Evolutionary conservation across 2,797 vertebrate genomes (phyloP), one percentile per base, ranked within the genome.

Genomic region (Cercopithecus petaurista): DNA sequence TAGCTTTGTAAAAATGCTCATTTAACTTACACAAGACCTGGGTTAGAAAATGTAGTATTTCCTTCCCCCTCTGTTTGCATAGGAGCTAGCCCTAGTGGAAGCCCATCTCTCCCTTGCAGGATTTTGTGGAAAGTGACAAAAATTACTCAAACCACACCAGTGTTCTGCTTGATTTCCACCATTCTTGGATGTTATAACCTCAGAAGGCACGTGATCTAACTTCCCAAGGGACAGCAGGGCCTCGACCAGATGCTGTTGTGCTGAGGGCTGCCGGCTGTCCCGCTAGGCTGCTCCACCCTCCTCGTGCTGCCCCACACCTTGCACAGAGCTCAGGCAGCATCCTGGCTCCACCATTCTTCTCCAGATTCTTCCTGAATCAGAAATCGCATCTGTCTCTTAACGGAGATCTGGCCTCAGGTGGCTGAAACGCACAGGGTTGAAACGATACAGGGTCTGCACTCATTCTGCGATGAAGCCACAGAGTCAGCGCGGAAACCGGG

Each of bases 251-350:
- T 1, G 6, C 15, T 0, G 1, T n/a, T 19, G 9, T 36, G 21
- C 21, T 26, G 13, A 30, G 24, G 7, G 41, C 1, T 5, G 17
- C 12, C 1, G 22, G 30, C 26, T 26, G 82, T 15, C 14, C 28
- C 10, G 0, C n/a, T 72, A 2, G n/a, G 21, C 10, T 21, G 67
- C 19, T 33, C 50, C 26, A 2, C 13, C 3, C 10, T 22, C 17
- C 15, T 2, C 0, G 4, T 33, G 50, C 4, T 3, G 52, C 43
- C 19, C 0, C 0, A 15, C 8, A 0, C 9, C 14, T 39, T 43
- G 64, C 80, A 41, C 3, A 22, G 85, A 61, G 26, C 41, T 73
- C 33, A 11, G 3, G 46, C 1, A 14, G 4, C 43, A 6, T 36
- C 24, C 48, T 41, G 39, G 50, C 9, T 79, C 9, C 50, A 11